A percentile compares a stretch with the other conserved stretches of the same genome.
Evolutionary conservation across 2,113 vertebrate genomes (phyloP).

Genomic region (Rhea americana): DNA sequence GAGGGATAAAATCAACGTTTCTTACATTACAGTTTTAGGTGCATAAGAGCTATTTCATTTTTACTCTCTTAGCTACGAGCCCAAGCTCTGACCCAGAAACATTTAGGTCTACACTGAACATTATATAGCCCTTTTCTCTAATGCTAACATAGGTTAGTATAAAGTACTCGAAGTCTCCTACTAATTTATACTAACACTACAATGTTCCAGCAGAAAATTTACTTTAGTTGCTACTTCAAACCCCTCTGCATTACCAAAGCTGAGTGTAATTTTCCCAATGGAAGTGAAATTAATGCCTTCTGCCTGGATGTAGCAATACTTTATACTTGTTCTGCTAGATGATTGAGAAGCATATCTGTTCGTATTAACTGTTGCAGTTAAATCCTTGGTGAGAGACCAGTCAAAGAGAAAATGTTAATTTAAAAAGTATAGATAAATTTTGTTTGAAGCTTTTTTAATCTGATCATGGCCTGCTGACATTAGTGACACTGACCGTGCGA

Average conservation of each 20-base stretch:
- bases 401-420: not conserved
- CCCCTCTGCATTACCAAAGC: not conserved
- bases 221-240: not conserved
- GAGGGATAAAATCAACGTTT: not conserved
- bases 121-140: not conserved
- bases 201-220: not conserved
- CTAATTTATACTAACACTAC: not conserved
- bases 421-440: not conserved
- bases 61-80: not conserved
- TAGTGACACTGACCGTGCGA: not conserved
- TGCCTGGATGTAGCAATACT: not conserved
- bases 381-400: not conserved
- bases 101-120: not conserved
- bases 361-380: not conserved
- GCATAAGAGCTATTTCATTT: not conserved
- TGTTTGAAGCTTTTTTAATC: not conserved
- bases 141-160: rapidly evolving
- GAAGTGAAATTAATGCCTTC: not conserved
- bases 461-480: not conserved
- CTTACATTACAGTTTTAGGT: not conserved
- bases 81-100: not conserved
- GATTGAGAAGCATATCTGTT: not conserved
- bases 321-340: not conserved
- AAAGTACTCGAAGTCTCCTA: not conserved
- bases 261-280: not conserved